Evolutionary conservation across 1,140 invertebrate genomes (phyloP), one percentile per base, ranked within the genome.

Genomic region (Samia ricini): DNA sequence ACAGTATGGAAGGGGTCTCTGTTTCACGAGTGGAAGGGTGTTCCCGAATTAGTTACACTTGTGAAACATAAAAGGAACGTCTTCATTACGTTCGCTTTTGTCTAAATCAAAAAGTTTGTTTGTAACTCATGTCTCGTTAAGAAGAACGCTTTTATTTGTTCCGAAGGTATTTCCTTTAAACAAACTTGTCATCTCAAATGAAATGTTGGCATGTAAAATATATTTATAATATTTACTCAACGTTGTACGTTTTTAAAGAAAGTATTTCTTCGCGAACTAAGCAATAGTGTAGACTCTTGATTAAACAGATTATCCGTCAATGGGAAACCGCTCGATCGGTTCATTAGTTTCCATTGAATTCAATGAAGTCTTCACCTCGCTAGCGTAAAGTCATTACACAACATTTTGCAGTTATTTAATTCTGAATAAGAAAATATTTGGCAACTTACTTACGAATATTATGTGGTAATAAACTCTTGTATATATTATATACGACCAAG

Each of bases 51-150:
- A 42, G 33, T 42, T 42, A 42, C 33, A 42, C 33, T 42, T 15
- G 33, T 15, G 33, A 42, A 42, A 42, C 33, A 42, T 42, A 15
- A 42, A 42, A 42, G 33, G 12, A 42, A 12, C 33, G 4, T 42
- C n/a, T 42, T 42, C 33, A 42, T 42, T 42, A 42, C 33, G 33
- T 42, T 42, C 33, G 33, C 33, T 42, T 42, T 42, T 42, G 33
- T 42, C n/a, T 42, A 42, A 42, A 42, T 42, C 33, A 42, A 42
- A 42, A 42, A 42, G 33, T 42, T 42, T 42, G 33, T 42, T 42
- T 42, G n/a, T 42, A 42, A 42, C 33, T 42, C 33, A 42, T 42
- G 33, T 42, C 33, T 42, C 33, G 33, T 42, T 42, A 42, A 15
- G 33, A 15, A 42, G 33, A 42, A 15, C 33, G 33, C 33, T 42